Evolutionary conservation across 2,113 vertebrate species (phyloP).

Genomic region (human): GRCh38 chr9:104881501-104882000

Average conservation of each 20-base stretch:
- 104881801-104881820: background rate
- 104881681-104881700: background rate
- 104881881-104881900: background rate
- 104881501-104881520: background rate
- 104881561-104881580: background rate
- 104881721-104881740: background rate
- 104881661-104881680: background rate
- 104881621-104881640: background rate
- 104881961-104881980: background rate
- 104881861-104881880: background rate
- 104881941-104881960: background rate
- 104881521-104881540: background rate
- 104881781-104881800: background rate
- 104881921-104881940: no score
- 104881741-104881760: background rate
- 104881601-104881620: background rate
- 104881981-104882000: background rate
- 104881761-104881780: background rate
- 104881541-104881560: background rate
- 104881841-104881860: background rate
- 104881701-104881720: background rate
- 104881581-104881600: background rate
- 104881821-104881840: background rate
- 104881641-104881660: background rate
- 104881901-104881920: background rate